Evolutionary conservation across 1,140 invertebrate genomes (phyloP).

Genomic region (Drosophila subobscura): DNA sequence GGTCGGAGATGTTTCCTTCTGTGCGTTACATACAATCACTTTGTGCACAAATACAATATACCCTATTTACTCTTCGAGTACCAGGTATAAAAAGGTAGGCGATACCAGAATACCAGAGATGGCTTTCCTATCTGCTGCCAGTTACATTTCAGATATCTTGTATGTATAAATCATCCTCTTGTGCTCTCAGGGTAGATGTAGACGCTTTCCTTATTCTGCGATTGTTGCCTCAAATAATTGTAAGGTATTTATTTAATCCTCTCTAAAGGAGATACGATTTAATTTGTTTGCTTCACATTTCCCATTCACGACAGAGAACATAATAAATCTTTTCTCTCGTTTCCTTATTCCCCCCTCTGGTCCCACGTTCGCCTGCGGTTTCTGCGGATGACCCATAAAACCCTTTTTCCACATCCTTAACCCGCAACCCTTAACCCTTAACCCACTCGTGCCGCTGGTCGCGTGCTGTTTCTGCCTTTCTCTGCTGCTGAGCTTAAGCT

Average conservation of each 20-base stretch:
- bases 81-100: too few species aligned
- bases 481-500: constrained; percentile 42
- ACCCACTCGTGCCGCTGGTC: constrained; percentile 41
- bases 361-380: constrained; percentile 52
- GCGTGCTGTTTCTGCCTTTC: constrained; percentile 31
- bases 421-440: constrained; percentile 9
- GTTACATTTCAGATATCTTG: too few species aligned
- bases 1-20: too few species aligned
- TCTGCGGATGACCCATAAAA: constrained; percentile 52
- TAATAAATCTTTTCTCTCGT: constrained; percentile 43
- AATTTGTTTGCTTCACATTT: constrained; percentile 43
- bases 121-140: too few species aligned
- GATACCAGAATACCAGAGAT: too few species aligned
- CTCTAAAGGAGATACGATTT: constrained; percentile 32
- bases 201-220: constrained; percentile 1
- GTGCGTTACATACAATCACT: too few species aligned
- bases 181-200: too few species aligned
- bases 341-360: constrained; percentile 33
- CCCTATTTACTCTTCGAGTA: too few species aligned
- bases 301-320: neutral
- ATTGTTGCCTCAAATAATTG: constrained; percentile 14
- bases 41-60: too few species aligned
- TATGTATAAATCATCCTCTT: too few species aligned
- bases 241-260: constrained; percentile 27
- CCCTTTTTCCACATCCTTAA: constrained; percentile 42